Evolutionary conservation across 2,113 vertebrate genomes (phyloP), one percentile per base, ranked within the genome.

Genomic region (Crotalus tigris): DNA sequence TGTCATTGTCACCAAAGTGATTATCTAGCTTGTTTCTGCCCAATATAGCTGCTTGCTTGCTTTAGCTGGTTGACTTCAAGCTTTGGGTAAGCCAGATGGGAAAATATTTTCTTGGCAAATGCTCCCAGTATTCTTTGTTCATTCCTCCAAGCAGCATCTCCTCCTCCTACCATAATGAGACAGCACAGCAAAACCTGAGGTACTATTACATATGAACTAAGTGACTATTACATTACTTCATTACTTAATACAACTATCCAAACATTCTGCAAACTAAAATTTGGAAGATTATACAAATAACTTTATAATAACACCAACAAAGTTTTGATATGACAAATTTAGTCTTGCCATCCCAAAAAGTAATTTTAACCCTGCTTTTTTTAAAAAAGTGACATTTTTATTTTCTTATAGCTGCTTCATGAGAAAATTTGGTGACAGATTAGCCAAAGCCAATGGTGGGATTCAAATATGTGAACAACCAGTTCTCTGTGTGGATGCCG

Each of bases 211-310:
- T 81, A 81, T 81, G 75, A 44, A 81, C 33, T 94, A 95, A 93
- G 94, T 96, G 96, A 96, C 93, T 96, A 89, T 94, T 94, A 93
- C 75, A 94, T 93, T 96, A 95, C 93, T 94, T 96, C 93, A 87
- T 86, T 95, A 97, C 95, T 96, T 91, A 96, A 95, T 93, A 95
- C 95, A 96, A 94, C 94, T 96, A 94, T 96, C 95, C 93, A 96
- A 90, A 96, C 91, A 92, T 94, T 94, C 64, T 91, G 91, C 94
- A 94, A 93, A 90, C 53, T 92, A 94, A 96, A 97, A 95, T 90
- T 91, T 94, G 94, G 86, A 88, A 94, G 94, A 96, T 93, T 93
- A 94, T 44, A 11, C 39, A 26, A 59, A 75, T 81, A 95, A 94
- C 94, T 92, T 91, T 96, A 96, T 94, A 96, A 94, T 94, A 94